These are phyloP conservation scores for Bombycilla garrulus DNA, from an alignment of 2,113 vertebrate genomes.

Conservation along the genomic window DNA sequence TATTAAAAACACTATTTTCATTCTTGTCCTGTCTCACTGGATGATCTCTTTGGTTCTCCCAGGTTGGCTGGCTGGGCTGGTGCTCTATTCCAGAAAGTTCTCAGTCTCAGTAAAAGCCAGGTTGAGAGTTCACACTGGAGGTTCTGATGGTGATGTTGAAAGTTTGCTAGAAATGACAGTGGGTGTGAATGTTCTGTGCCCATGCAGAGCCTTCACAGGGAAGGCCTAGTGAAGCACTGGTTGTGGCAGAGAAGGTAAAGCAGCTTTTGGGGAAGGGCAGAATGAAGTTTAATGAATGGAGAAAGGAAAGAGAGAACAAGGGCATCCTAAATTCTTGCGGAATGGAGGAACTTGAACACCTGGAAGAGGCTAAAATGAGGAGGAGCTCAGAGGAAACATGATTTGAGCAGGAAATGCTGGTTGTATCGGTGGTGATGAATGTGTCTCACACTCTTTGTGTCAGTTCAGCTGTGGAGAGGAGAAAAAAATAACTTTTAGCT, in stretches of 20 bases:
- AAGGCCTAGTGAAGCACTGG: not conserved
- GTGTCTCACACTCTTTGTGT: not conserved
- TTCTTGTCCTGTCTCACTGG: conserved; percentile 68
- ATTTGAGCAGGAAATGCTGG: not conserved
- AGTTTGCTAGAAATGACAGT: not conserved
- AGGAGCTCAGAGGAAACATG: not conserved
- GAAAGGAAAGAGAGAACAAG: not conserved
- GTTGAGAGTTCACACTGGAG: not conserved
- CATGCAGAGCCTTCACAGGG: not conserved
- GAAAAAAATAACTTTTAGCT: not conserved
- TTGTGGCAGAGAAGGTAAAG: not conserved
- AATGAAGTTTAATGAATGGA: not conserved
- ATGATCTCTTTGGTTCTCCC: conserved; percentile 26
- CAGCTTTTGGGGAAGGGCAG: not conserved
- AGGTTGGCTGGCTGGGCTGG: not conserved
- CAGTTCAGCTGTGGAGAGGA: not conserved
- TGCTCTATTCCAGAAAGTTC: not conserved
- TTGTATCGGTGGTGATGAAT: not conserved
- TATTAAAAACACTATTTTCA: conserved; percentile 85
- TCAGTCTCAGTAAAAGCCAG: not conserved
- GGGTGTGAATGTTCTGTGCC: accelerated
- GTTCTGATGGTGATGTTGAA: not conserved
- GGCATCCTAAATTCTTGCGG: not conserved
- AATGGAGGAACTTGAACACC: not conserved
- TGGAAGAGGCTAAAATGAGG: not conserved